Evolutionary conservation across 2,888 invertebrate genomes (phyloP), one percentile per base, ranked within the genome.

Genomic region (Sesia apiformis): DNA sequence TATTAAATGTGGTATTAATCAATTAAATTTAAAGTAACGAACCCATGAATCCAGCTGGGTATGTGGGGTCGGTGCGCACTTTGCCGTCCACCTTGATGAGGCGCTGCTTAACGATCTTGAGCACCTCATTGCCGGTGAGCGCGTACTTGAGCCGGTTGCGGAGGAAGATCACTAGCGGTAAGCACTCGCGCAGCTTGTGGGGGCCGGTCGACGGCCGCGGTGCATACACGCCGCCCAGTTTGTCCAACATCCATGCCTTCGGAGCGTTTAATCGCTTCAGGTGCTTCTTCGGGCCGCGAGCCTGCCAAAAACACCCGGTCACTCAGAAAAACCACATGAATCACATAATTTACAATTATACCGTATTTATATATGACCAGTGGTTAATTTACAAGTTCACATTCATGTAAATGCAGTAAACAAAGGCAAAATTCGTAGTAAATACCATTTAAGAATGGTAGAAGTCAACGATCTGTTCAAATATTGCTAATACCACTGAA

Each of bases 211-310:
- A 96, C 60, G 99, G 99, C 74, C 98, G 94, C 62, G 99, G 99
- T 66, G 99, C 99, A 82, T 97, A 99, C 57, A 97, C 97, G 78
- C 99, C 99, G 63, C 98, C 97, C 73, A 99, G 91, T 91, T 99
- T 99, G 92, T 98, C 99, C 93, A 99, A 94, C 98, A 99, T 99
- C 99, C 99, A 99, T 95, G 99, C 97, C 91, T 98, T 98, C 6
- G 99, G 99, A 58, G 99, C 99, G 84, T 96, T 95, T 77, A 99
- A 93, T 90, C 99, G 98, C 94, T 99, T 99, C 93, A 99, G 93
- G 91, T 99, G 99, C 92, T 99, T 98, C 90, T 98, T 98, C 52
- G 98, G 98, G 87, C 99, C 99, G 90, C 99, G 96, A 90, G 97
- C 98, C 98, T 97, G 81, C 23, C 23, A 23, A 23, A 23, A 23